Conservation (phyloP, 2,888 invertebrate genomes). For the Physocephala rufipes region DNA sequence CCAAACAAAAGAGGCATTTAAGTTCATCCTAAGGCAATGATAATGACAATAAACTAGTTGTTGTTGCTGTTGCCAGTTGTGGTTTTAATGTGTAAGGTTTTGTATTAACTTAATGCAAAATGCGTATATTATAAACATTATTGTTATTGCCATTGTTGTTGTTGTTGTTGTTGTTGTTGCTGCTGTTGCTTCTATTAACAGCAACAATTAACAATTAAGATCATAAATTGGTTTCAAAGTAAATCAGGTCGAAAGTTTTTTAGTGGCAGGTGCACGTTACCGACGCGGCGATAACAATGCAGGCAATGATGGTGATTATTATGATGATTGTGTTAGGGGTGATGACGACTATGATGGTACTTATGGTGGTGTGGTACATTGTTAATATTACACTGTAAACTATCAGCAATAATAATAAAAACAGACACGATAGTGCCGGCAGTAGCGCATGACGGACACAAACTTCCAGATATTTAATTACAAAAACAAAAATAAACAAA, state of each 20-base stretch:
- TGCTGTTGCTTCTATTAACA: conserved; percentile 35
- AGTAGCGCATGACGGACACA: conserved; percentile 47
- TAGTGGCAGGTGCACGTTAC: not conserved
- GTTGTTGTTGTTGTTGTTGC: conserved; percentile 33
- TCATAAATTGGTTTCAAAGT: conserved; percentile 37
- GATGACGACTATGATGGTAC: too few species aligned
- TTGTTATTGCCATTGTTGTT: conserved; percentile 26
- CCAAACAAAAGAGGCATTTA: not conserved
- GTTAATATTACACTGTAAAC: not conserved
- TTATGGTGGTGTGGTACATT: not conserved
- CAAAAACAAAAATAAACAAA: conserved; percentile 23
- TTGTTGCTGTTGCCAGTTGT: not conserved
- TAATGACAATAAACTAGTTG: conserved; percentile 1
- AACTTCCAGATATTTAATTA: conserved; percentile 35
- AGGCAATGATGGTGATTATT: not conserved
- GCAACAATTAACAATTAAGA: conserved; percentile 39
- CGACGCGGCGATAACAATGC: too few species aligned
- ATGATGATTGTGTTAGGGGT: not conserved
- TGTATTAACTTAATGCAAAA: too few species aligned
- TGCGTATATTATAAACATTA: too few species aligned
- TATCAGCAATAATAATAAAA: conserved; percentile 20
- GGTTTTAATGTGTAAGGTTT: too few species aligned
- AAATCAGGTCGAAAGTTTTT: conserved; percentile 6
- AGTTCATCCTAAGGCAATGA: conserved; percentile 2
- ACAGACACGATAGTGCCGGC: conserved; percentile 44